phyloP scores from a whole-genome alignment of 2,888 invertebrate genomes.

The Pollenia griseotomentosa region DNA sequence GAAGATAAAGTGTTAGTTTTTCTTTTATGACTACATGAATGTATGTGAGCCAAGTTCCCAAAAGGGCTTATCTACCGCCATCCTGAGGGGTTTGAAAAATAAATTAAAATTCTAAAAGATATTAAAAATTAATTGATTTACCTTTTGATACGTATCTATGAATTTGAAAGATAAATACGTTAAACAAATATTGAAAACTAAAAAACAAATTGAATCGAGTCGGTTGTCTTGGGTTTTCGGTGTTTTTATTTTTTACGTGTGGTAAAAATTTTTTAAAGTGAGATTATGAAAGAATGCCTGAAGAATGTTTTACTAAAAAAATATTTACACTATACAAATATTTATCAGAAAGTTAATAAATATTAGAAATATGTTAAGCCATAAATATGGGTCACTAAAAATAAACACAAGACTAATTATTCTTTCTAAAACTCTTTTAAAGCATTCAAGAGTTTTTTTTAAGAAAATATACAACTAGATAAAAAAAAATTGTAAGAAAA shows the following conservation, averaged over 20 bases:
- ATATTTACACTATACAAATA: constrained; percentile 61
- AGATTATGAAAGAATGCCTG: not conserved
- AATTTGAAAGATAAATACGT: constrained; percentile 26
- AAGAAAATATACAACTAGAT: not conserved
- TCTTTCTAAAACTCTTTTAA: not conserved
- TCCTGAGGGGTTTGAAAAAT: constrained; percentile 28
- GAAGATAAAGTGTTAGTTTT: constrained; percentile 5
- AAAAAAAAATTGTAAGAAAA: not conserved
- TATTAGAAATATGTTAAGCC: constrained; percentile 55
- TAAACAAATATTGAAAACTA: constrained; percentile 12
- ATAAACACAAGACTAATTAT: not conserved
- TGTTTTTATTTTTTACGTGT: not conserved
- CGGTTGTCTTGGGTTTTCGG: not conserved
- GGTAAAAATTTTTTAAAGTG: too few species aligned
- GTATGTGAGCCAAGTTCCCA: not conserved
- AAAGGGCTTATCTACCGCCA: constrained; percentile 56
- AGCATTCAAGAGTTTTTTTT: constrained; percentile 10
- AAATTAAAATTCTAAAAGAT: constrained; percentile 11
- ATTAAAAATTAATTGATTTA: constrained; percentile 68
- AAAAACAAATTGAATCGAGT: constrained; percentile 22
- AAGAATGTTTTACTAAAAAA: constrained; percentile 26
- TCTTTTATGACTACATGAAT: not conserved
- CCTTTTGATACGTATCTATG: constrained; percentile 50
- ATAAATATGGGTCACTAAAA: constrained; percentile 70
- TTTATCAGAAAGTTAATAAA: constrained; percentile 53